A percentile compares a stretch with the other conserved stretches of the same genome.
Conservation (phyloP, 2,113 vertebrate species). For the Hiodon tergisus region DNA sequence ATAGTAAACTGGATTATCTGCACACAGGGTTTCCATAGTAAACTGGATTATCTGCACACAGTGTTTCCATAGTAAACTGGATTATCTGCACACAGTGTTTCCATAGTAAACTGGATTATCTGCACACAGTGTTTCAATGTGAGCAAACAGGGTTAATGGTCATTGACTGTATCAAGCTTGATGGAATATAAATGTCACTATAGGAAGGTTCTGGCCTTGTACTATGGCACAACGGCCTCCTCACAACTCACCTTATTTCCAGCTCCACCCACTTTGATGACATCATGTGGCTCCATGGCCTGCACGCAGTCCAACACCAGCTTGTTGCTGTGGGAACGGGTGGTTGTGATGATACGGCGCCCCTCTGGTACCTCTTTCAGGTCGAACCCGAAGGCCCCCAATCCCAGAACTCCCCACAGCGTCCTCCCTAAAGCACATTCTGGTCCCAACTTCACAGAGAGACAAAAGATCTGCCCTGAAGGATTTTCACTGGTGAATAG, state of each 20-base stretch:
- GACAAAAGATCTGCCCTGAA: not conserved
- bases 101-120: no score
- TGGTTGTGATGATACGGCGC: slow-evolving; percentile 81
- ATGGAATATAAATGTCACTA: not conserved
- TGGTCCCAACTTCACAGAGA: slow-evolving; percentile 65
- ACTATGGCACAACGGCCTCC: not conserved
- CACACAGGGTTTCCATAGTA: no score
- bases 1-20: no score
- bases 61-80: no score
- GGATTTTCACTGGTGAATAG: not conserved
- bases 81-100: no score
- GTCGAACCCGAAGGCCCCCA: slow-evolving; percentile 90
- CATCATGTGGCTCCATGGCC: slow-evolving; percentile 82
- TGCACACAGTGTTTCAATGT: no score
- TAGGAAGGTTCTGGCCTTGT: not conserved
- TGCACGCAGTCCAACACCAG: slow-evolving; percentile 79
- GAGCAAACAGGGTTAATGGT: no score
- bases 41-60: no score
- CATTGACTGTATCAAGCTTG: no score
- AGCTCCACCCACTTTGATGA: slow-evolving; percentile 87
- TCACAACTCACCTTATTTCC: slow-evolving; percentile 82
- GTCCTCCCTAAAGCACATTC: slow-evolving; percentile 78
- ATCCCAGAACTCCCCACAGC: slow-evolving; percentile 84
- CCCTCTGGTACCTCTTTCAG: slow-evolving; percentile 77
- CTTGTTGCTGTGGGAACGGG: slow-evolving; percentile 88